phyloP scores from a whole-genome alignment of 2,888 invertebrate species.

The Falcaria lacertinaria region DNA sequence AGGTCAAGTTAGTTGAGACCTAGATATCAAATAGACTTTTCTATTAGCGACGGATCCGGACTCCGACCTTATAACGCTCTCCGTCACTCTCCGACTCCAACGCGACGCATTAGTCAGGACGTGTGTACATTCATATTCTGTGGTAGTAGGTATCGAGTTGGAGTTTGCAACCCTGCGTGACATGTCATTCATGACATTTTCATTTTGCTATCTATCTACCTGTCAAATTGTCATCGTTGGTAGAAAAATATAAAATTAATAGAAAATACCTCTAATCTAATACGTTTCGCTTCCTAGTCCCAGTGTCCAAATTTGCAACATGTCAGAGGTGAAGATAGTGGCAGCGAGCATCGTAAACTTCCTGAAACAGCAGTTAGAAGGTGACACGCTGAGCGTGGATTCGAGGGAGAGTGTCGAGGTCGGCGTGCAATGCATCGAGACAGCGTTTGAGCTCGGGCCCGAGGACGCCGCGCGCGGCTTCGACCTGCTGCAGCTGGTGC shows the following conservation, averaged over 20 bases:
- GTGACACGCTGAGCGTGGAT: constrained; percentile 59
- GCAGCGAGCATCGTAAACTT: constrained; percentile 80
- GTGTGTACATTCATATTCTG: too few species aligned
- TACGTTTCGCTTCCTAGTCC: constrained; percentile 7
- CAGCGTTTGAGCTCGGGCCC: constrained; percentile 87
- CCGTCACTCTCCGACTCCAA: too few species aligned
- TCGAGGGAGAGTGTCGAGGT: constrained; percentile 92
- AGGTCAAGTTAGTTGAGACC: too few species aligned
- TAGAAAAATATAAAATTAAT: constrained; percentile 39
- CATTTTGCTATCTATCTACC: not conserved
- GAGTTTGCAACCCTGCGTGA: too few species aligned
- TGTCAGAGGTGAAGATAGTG: constrained; percentile 67
- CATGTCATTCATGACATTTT: not conserved
- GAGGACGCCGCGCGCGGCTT: constrained; percentile 58
- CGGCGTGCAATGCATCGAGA: constrained; percentile 95
- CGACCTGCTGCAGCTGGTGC: constrained; percentile 54
- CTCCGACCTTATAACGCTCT: too few species aligned
- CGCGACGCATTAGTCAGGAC: too few species aligned
- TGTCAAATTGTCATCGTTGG: constrained; percentile 11
- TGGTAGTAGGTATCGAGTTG: too few species aligned
- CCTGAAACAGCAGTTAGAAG: constrained; percentile 76
- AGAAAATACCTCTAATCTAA: constrained; percentile 18
- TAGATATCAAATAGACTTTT: too few species aligned
- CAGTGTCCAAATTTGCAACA: constrained; percentile 21
- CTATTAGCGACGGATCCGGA: too few species aligned